A percentile compares a stretch with the other conserved stretches of the same genome.
Evolutionary conservation across 2,797 vertebrate species (phyloP).

Genomic region (Otolemur crassicaudatus): DNA sequence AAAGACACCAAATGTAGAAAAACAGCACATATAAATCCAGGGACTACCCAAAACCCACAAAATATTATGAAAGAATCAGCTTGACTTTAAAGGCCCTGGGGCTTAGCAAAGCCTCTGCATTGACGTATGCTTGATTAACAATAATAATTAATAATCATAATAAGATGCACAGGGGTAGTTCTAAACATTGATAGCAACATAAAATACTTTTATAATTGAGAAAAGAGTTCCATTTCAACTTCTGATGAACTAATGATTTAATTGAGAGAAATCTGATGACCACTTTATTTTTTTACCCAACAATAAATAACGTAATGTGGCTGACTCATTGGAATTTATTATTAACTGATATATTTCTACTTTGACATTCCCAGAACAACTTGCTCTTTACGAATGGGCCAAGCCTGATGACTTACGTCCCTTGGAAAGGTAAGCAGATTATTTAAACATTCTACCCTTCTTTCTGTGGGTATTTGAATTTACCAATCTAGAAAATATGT

Average conservation of each 20-base stretch:
- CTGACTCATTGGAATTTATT: slow-evolving; percentile 14
- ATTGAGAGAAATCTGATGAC: not conserved
- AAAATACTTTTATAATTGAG: slow-evolving; percentile 30
- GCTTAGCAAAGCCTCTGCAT: not conserved
- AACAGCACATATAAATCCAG: not conserved
- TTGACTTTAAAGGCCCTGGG: not conserved
- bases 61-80: not conserved
- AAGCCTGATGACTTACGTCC: not conserved
- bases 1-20: not conserved
- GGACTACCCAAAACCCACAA: not conserved
- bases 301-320: not conserved
- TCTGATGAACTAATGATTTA: slow-evolving; percentile 32
- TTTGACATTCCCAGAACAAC: slow-evolving; percentile 39
- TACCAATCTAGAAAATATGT: not conserved
- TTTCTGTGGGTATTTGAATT: not conserved
- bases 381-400: not conserved
- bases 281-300: slow-evolving; percentile 8
- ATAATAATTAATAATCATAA: not conserved
- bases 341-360: not conserved
- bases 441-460: not conserved
- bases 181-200: slow-evolving; percentile 5
- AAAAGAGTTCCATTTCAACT: not conserved
- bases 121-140: slow-evolving; percentile 39
- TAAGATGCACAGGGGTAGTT: not conserved
- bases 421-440: not conserved